Base-by-base conservation (phyloP, 2,113 vertebrate genomes). In the Erythrocercus mccallii region DNA sequence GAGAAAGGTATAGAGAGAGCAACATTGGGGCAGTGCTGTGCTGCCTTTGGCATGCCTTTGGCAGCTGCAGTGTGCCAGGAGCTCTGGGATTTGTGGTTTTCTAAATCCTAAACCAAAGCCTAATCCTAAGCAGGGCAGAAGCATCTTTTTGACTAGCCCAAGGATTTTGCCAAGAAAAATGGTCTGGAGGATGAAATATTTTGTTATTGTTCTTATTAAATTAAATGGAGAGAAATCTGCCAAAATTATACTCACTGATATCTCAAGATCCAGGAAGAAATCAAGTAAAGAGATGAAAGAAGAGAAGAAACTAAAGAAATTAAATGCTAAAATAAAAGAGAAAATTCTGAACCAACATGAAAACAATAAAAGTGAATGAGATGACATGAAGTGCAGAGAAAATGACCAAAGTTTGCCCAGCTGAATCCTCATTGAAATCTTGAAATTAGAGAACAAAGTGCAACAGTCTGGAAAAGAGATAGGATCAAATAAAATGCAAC, bases 341-440 rank as follows among this genome's bases (percentile, higher is more conserved):
- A 45, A 65, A 54, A 54, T 53, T 15, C 20, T 44, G 61, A 79
- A 54, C 11, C 1, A 0, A 44, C 35, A 25, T 1, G 0, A 44
- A 65, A 79, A 15, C 19, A 30, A 30, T 35, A 44, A 65, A 65
- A 61, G 16, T 3, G 3, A 38, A 30, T 19, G 15, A 8, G 31
- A 79, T 35, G 42, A 37, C 38, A 79, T 4, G 28, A 54, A 37
- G 12, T 19, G 15, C 25, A 54, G 20, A 25, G 9, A 53, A 65
- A 30, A 18, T 5, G 9, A 30, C 9, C 1, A 0, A 53, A 28
- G 24, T 5, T 53, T 64, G 6, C 6, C 11, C 60, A 53, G 2
- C 11, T 35, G 25, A n/a, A n/a, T 53, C 60, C 31, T 35, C 48
- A 30, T 0, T 50, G 45, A 50, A 53, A 28, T 54, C 20, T 44